Evolutionary conservation across 2,113 vertebrate genomes (phyloP).

Genomic region (Rhinogobius similis): DNA sequence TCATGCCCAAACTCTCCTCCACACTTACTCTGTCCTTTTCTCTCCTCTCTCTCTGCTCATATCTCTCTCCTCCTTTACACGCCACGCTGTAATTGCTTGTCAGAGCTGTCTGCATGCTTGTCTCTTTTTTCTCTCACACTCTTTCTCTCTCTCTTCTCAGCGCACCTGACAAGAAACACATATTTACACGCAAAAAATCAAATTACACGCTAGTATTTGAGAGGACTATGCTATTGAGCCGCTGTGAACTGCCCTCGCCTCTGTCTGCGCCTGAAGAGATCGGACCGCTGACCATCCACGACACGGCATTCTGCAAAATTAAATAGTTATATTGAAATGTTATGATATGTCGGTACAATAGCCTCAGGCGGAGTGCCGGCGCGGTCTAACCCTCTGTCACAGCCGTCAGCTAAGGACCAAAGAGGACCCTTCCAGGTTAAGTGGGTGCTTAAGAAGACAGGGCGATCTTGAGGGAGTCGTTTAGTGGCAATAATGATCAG

Average conservation of each 20-base stretch:
- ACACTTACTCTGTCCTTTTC: slow-evolving; percentile 25
- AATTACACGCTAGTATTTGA: slow-evolving; percentile 63
- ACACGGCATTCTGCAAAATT: not conserved
- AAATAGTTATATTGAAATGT: not conserved
- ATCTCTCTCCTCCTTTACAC: slow-evolving; percentile 47
- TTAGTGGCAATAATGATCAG: not conserved
- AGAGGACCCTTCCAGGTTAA: not conserved
- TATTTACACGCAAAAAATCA: slow-evolving; percentile 71
- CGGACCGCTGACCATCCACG: not conserved
- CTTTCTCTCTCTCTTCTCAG: slow-evolving; percentile 21
- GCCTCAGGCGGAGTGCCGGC: not conserved
- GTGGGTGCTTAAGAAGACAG: not conserved
- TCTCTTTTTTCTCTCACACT: slow-evolving; percentile 34
- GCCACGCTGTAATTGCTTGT: slow-evolving; percentile 72
- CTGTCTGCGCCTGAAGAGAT: too few species aligned
- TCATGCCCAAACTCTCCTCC: not conserved
- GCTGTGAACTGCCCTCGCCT: not conserved
- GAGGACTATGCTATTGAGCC: slow-evolving; percentile 46
- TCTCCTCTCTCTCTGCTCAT: slow-evolving; percentile 46
- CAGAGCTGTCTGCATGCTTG: slow-evolving; percentile 62
- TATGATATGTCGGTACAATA: not conserved
- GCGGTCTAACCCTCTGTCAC: not conserved
- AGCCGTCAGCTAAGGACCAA: not conserved
- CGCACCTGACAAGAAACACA: slow-evolving; percentile 71
- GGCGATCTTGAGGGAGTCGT: not conserved